phyloP scores from a whole-genome alignment of 2,113 vertebrate genomes.

The Bucco capensis region DNA sequence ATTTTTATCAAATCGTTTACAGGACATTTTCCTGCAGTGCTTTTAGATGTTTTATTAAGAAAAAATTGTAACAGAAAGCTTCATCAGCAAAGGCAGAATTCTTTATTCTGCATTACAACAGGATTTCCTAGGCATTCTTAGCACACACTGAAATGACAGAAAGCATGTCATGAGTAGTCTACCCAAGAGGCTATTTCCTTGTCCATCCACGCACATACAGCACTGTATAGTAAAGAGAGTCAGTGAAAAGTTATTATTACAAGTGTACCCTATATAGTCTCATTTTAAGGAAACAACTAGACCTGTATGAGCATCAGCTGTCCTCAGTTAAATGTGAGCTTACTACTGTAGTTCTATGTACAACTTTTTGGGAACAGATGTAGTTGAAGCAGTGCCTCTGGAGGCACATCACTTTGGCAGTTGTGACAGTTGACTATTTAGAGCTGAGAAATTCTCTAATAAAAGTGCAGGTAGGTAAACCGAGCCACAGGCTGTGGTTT shows the following conservation, averaged over 20 bases:
- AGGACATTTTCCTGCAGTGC: neutral
- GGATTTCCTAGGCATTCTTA: neutral
- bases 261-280: accelerated
- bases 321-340: neutral
- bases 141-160: neutral
- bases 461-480: neutral
- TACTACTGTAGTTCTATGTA: neutral
- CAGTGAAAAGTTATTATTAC: neutral
- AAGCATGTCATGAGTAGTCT: neutral
- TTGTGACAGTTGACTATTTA: neutral
- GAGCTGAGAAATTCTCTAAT: neutral
- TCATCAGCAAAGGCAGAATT: neutral
- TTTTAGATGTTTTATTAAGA: neutral
- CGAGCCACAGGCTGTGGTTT: neutral
- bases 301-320: neutral
- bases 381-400: neutral
- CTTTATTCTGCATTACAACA: neutral
- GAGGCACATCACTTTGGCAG: neutral
- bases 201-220: neutral
- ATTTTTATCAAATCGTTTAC: neutral
- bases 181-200: neutral
- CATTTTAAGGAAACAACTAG: neutral
- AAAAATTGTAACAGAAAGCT: neutral
- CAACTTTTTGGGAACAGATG: neutral
- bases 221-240: neutral